Conservation (phyloP, 2,888 invertebrate genomes). For the Odontocerum albicorne region DNA sequence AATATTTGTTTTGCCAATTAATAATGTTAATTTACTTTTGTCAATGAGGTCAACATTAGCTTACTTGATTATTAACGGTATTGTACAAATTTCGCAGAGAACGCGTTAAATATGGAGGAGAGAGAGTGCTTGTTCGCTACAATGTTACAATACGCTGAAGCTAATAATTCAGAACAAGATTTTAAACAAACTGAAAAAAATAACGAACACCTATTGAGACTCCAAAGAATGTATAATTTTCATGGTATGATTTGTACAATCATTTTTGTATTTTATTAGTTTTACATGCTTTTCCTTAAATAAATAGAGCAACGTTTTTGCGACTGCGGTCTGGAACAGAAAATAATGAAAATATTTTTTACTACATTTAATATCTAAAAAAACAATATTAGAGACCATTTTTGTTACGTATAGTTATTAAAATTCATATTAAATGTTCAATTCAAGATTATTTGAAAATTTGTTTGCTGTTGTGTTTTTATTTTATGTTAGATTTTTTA, state of each 20-base stretch:
- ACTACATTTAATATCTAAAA: too few relatives aligned
- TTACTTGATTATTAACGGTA: conserved; percentile 45
- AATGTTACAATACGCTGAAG: conserved; percentile 50
- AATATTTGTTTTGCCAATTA: conserved; percentile 27
- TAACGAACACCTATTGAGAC: conserved; percentile 50
- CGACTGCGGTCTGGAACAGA: too few relatives aligned
- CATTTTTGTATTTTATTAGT: too few relatives aligned
- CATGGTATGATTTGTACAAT: conserved; percentile 48
- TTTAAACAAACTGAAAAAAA: conserved; percentile 51
- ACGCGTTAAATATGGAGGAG: conserved; percentile 21
- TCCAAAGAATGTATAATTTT: conserved; percentile 53
- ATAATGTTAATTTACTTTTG: conserved; percentile 27
- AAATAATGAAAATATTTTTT: too few relatives aligned
- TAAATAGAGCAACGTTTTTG: too few relatives aligned
- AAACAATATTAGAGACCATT: too few relatives aligned
- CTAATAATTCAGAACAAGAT: conserved; percentile 48
- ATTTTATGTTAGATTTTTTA: too few relatives aligned
- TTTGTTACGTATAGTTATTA: too few relatives aligned
- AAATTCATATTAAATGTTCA: too few relatives aligned
- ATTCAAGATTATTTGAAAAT: too few relatives aligned
- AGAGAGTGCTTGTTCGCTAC: conserved; percentile 46
- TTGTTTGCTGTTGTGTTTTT: too few relatives aligned
- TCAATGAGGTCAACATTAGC: conserved; percentile 36
- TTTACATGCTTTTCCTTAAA: too few relatives aligned
- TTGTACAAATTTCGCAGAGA: background rate